Evolutionary conservation across 2,888 invertebrate genomes (phyloP).

Genomic region (Sussaba pulchella): DNA sequence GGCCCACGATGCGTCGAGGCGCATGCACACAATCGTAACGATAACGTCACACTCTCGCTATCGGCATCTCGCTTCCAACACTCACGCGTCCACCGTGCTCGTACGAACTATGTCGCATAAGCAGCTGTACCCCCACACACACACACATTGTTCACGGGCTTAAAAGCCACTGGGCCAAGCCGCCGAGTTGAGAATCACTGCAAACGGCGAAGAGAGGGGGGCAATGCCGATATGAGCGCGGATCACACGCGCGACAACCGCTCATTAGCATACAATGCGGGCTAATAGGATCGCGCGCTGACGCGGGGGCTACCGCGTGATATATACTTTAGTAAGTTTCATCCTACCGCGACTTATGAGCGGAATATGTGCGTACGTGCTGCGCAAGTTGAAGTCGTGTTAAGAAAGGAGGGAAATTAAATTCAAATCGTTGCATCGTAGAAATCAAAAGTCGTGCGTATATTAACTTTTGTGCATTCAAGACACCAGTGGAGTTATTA

Average conservation of each 20-base stretch:
- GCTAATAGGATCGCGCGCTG: conserved; percentile 81
- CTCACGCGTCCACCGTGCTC: background rate
- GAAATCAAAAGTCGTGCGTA: background rate
- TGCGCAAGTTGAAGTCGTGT: background rate
- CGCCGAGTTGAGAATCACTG: conserved; percentile 53
- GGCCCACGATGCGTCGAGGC: conserved; percentile 54
- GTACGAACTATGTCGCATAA: background rate
- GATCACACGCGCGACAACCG: conserved; percentile 79
- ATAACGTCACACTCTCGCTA: conserved; percentile 28
- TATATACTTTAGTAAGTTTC: conserved; percentile 57
- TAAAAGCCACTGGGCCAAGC: background rate
- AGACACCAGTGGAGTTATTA: no score
- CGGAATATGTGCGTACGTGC: background rate
- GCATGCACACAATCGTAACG: conserved; percentile 13
- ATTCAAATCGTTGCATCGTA: background rate
- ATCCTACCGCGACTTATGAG: conserved; percentile 43
- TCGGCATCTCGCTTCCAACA: conserved; percentile 8
- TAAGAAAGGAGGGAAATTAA: no score
- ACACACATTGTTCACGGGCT: background rate
- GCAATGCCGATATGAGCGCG: conserved; percentile 76
- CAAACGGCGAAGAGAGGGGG: conserved; percentile 14
- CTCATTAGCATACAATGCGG: conserved; percentile 82
- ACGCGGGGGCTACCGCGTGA: conserved; percentile 75
- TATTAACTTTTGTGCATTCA: no score
- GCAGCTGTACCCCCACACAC: no score